phyloP scores from a whole-genome alignment of 2,888 invertebrate species.

The Tipula unca region DNA sequence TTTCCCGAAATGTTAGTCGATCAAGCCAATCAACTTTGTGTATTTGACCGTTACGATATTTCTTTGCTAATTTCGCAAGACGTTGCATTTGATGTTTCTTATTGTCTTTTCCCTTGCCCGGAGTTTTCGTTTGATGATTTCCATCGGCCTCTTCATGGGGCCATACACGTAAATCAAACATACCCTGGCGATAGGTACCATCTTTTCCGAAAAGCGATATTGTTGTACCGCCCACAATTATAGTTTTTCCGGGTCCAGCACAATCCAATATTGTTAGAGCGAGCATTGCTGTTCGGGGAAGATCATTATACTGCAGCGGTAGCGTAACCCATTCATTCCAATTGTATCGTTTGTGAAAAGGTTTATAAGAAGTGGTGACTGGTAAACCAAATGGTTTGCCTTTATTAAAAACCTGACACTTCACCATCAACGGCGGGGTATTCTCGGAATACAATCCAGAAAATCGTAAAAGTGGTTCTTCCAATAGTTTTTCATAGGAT shows the following conservation, averaged over 20 bases:
- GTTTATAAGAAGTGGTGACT: conserved; percentile 82
- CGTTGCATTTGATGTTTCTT: conserved; percentile 82
- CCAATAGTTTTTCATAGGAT: conserved; percentile 76
- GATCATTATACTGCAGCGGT: conserved; percentile 82
- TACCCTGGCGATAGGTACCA: conserved; percentile 82
- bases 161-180: conserved; percentile 89
- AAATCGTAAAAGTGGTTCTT: conserved; percentile 83
- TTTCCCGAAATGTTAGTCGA: conserved; percentile 87
- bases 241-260: conserved; percentile 72
- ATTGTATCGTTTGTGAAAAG: conserved; percentile 70
- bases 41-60: conserved; percentile 89
- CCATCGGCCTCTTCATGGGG: conserved; percentile 75
- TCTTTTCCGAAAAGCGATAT: conserved; percentile 91
- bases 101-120: conserved; percentile 73
- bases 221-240: conserved; percentile 86
- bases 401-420: conserved; percentile 75
- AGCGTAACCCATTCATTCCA: conserved; percentile 97
- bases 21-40: conserved; percentile 96
- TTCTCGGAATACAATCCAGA: conserved; percentile 80
- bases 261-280: conserved; percentile 89
- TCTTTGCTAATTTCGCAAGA: conserved; percentile 83
- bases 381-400: conserved; percentile 76
- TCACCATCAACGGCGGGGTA: conserved; percentile 82
- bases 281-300: conserved; percentile 78
- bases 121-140: conserved; percentile 60